These are phyloP conservation scores for Pachypeltis micranthus DNA, from an alignment of 1,140 invertebrate genomes.

Conservation along the genomic window DNA sequence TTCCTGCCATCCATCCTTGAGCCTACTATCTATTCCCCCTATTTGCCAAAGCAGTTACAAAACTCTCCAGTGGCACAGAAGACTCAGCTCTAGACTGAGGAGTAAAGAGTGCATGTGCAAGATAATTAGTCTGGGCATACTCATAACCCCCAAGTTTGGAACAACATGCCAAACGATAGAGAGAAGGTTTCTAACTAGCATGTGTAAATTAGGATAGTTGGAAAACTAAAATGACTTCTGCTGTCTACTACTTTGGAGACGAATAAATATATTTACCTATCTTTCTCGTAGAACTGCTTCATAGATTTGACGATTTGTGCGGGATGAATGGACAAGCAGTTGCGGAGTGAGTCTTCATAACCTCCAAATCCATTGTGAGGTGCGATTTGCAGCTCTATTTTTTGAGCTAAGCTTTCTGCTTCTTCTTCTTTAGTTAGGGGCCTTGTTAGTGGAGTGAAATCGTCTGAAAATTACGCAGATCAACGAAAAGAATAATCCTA, in stretches of 20 bases:
- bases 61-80: too few species aligned
- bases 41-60: too few species aligned
- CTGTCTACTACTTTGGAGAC: too few species aligned
- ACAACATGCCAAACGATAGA: too few species aligned
- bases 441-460: constrained; percentile 34
- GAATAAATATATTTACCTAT: constrained; percentile 25
- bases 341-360: constrained; percentile 75
- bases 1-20: too few species aligned
- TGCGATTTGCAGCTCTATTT: constrained; percentile 42
- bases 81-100: too few species aligned
- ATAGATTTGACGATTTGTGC: constrained; percentile 17
- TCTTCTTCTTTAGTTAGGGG: constrained; percentile 21
- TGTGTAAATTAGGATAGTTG: not conserved
- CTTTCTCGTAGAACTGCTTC: constrained; percentile 23
- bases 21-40: too few species aligned
- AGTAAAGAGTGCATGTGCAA: too few species aligned
- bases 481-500: too few species aligned
- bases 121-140: too few species aligned
- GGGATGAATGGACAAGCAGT: constrained; percentile 41
- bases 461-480: constrained; percentile 40
- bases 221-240: too few species aligned
- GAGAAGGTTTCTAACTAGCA: not conserved
- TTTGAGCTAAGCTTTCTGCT: not conserved
- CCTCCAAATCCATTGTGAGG: constrained; percentile 82
- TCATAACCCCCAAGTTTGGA: too few species aligned